These are phyloP conservation scores for Apodemia duryi DNA, from an alignment of 2,888 invertebrate genomes.

Conservation along the genomic window DNA sequence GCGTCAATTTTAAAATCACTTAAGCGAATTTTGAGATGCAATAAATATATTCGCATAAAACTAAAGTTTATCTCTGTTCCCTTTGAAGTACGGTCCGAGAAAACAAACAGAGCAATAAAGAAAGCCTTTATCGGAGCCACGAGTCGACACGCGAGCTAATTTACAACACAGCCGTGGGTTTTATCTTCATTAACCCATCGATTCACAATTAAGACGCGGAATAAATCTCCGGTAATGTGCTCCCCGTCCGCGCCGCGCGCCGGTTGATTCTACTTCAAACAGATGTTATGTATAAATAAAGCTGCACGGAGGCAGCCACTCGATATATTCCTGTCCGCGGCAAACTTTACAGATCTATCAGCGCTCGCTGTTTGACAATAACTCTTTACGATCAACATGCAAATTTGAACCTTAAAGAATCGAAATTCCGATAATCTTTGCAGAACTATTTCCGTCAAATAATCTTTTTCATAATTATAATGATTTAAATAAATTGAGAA, in stretches of 20 bases:
- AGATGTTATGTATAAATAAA: constrained; percentile 79
- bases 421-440: background rate
- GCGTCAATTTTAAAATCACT: constrained; percentile 36
- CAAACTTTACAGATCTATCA: constrained; percentile 78
- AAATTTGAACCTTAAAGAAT: constrained; percentile 51
- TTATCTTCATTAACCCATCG: constrained; percentile 80
- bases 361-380: constrained; percentile 52
- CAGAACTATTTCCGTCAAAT: background rate
- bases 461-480: background rate
- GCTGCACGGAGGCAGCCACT: constrained; percentile 77
- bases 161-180: constrained; percentile 78
- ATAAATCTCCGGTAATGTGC: constrained; percentile 78
- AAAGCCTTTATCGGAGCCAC: constrained; percentile 75
- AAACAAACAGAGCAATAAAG: constrained; percentile 79
- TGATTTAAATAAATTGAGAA: background rate
- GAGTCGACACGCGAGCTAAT: constrained; percentile 80
- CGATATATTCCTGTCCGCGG: constrained; percentile 79
- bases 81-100: constrained; percentile 76
- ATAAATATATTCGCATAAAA: constrained; percentile 73
- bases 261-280: constrained; percentile 78
- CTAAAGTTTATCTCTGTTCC: constrained; percentile 70
- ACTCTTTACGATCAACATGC: constrained; percentile 41
- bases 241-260: constrained; percentile 71
- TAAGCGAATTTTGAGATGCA: constrained; percentile 44
- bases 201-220: constrained; percentile 79